Conservation (phyloP, 2,797 vertebrate genomes). For the Sandelia bainsii region DNA sequence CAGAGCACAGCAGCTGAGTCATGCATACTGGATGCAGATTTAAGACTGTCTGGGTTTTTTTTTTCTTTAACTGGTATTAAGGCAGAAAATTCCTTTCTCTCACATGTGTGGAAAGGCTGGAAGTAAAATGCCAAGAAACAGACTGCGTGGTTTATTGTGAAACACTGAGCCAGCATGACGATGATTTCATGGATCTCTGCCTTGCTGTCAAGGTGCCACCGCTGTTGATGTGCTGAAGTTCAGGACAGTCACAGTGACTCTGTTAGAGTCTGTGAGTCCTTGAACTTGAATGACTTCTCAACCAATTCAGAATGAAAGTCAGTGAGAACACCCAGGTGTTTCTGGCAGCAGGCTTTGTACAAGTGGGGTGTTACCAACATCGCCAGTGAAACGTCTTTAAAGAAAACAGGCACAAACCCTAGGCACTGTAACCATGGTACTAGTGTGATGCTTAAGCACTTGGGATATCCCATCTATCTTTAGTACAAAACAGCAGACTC, state of each 20-base stretch:
- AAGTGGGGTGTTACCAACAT: neutral
- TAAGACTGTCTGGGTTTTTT: neutral
- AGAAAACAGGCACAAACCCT: neutral
- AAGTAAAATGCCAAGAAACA: constrained; percentile 40
- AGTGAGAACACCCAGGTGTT: constrained; percentile 31
- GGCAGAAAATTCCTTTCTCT: constrained; percentile 18
- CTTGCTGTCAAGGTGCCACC: constrained; percentile 45
- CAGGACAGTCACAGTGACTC: constrained; percentile 16
- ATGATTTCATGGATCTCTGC: constrained; percentile 47
- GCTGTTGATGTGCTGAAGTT: constrained; percentile 27
- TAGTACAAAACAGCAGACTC: constrained; percentile 6
- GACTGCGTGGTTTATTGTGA: constrained; percentile 43
- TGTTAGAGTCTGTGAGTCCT: constrained; percentile 8
- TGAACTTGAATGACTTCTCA: constrained; percentile 29
- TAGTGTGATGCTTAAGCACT: neutral
- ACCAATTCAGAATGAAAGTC: constrained; percentile 35
- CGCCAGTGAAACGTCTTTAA: constrained; percentile 5
- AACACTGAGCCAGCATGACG: constrained; percentile 33
- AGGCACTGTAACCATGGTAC: neutral
- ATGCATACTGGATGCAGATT: constrained; percentile 6
- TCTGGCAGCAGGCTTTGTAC: neutral
- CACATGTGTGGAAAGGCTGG: constrained; percentile 7
- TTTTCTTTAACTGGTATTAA: neutral
- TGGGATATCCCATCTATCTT: constrained; percentile 30
- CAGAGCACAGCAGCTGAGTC: neutral